Evolutionary conservation across 2,888 invertebrate species (phyloP).

Genomic region (Aleiodes testaceus): DNA sequence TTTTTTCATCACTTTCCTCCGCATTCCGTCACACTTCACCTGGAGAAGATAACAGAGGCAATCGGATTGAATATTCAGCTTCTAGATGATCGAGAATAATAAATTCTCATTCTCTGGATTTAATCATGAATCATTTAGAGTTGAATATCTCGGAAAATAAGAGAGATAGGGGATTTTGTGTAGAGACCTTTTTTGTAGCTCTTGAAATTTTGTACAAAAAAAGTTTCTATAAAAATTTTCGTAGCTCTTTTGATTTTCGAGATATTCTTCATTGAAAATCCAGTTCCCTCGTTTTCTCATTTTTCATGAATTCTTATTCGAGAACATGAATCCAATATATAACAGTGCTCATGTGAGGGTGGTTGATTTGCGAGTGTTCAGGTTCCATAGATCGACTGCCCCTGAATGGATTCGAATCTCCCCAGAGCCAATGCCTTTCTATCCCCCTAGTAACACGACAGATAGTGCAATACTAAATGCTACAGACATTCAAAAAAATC

Average conservation of each 20-base stretch:
- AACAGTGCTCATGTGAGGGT: constrained; percentile 30
- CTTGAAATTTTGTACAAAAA: too few species aligned
- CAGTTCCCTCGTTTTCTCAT: neutral
- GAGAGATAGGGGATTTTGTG: too few species aligned
- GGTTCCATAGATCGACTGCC: constrained; percentile 63
- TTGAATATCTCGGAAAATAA: too few species aligned
- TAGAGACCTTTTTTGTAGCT: too few species aligned
- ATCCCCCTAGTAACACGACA: constrained; percentile 51
- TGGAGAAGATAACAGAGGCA: too few species aligned
- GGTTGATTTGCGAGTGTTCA: constrained; percentile 66
- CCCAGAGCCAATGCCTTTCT: constrained; percentile 66
- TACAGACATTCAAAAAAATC: too few species aligned
- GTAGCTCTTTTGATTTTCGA: too few species aligned
- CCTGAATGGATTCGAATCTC: constrained; percentile 61
- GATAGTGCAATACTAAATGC: constrained; percentile 1
- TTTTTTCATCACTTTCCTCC: constrained; percentile 27
- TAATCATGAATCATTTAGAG: too few species aligned
- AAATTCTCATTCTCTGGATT: constrained; percentile 30
- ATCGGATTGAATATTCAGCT: too few species aligned
- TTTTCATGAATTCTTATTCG: neutral
- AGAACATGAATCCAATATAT: constrained; percentile 4
- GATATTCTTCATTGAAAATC: neutral
- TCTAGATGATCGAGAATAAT: constrained; percentile 29
- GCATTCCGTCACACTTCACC: too few species aligned
- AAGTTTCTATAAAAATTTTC: too few species aligned